Base-by-base conservation (phyloP, 2,113 vertebrate species). In the Hylia prasina region DNA sequence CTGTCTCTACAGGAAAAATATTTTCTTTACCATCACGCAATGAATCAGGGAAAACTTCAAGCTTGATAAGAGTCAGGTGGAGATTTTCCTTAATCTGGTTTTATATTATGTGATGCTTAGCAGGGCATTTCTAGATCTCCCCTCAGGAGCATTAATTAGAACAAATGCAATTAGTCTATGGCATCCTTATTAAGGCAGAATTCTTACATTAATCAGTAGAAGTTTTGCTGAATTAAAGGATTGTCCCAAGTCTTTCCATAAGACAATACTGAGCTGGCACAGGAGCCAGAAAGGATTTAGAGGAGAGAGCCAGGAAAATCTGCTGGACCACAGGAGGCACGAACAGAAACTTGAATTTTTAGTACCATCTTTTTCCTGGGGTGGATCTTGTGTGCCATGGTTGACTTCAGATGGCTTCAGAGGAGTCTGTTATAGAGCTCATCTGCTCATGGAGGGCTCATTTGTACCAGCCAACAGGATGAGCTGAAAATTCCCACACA, bases 191-290 rank as follows among this genome's bases (percentile, higher is more conserved):
- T 81, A 90, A 90, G 73, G 45, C 64, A 90, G 35, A 80, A 88
- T 82, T 92, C 37, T 92, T 90, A 71, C 27, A 84, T 75, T 76
- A 90, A 68, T 88, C 95, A 82, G 27, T 56, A 89, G 73, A 71
- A 91, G 20, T 68, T 94, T 63, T 87, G 35, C 45, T 84, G 61
- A 91, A 82, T 57, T 90, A 80, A 84, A 89, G 37, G 66, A 79
- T 80, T 93, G 53, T 84, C 73, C 50, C 58, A 76, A 31, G 42
- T 93, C 90, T 91, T 85, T 20, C 82, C 33, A 15, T 57, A 81
- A 72, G 73, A 81, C 51, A 77, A 50, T 73, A 57, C 16, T 70
- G 54, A 35, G 22, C 10, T 72, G 64, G 63, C 71, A 92, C 21
- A 47, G 33, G 27, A 83, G 21, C 42, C 79, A 70, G 64, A 63